These are phyloP conservation scores for Enteromius afrohamiltoni DNA, from an alignment of 2,797 vertebrate species.

Conservation along the genomic window DNA sequence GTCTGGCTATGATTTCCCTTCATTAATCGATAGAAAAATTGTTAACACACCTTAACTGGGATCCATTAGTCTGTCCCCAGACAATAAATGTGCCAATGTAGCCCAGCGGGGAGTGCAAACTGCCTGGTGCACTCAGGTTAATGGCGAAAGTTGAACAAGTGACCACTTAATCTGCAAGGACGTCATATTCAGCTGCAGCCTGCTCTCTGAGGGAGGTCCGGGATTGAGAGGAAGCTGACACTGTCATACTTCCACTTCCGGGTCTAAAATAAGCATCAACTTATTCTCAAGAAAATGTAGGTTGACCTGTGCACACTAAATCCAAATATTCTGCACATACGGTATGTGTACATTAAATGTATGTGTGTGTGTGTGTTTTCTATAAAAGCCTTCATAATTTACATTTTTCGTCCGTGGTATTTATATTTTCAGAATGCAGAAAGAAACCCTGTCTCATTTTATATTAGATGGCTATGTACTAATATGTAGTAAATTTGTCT, in stretches of 20 bases:
- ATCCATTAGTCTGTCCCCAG: conserved; percentile 94
- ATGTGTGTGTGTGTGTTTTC: too few relatives aligned
- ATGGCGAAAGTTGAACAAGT: conserved; percentile 84
- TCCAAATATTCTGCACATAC: neutral
- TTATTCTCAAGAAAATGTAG: neutral
- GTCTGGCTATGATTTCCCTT: conserved; percentile 88
- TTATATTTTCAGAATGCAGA: too few relatives aligned
- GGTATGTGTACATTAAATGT: too few relatives aligned
- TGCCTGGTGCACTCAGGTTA: conserved; percentile 83
- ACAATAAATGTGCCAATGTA: conserved; percentile 91
- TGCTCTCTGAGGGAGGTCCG: conserved; percentile 64
- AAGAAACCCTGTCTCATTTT: too few relatives aligned
- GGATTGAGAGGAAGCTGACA: conserved; percentile 55
- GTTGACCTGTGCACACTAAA: neutral
- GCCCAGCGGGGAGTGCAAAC: conserved; percentile 71
- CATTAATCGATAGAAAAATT: conserved; percentile 99
- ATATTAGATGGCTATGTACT: too few relatives aligned
- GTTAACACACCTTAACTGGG: conserved; percentile 98
- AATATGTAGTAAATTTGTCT: too few relatives aligned
- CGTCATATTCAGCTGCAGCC: conserved; percentile 69
- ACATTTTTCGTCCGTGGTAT: too few relatives aligned
- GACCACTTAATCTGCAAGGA: conserved; percentile 84
- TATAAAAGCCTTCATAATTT: too few relatives aligned
- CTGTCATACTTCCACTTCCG: neutral
- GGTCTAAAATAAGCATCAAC: neutral